These are phyloP conservation scores for Dendroctonus valens DNA, from an alignment of 1,140 invertebrate species.

Conservation along the genomic window DNA sequence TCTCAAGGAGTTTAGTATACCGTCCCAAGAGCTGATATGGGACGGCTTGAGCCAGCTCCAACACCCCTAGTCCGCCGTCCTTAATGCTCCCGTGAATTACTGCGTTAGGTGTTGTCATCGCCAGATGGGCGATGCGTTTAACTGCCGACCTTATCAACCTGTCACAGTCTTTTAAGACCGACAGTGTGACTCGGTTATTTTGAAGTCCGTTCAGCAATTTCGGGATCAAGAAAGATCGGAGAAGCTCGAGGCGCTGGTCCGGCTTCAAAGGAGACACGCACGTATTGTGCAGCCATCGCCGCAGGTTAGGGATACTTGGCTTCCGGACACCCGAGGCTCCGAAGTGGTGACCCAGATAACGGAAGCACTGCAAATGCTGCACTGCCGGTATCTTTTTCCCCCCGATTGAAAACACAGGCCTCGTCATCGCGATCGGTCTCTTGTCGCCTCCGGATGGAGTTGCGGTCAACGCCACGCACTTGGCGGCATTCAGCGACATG, in stretches of 20 bases:
- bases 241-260: slow-evolving; percentile 38
- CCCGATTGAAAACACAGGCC: neutral
- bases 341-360: slow-evolving; percentile 35
- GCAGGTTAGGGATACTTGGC: slow-evolving; percentile 25
- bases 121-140: slow-evolving; percentile 27
- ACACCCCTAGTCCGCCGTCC: slow-evolving; percentile 40
- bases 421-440: neutral
- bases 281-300: slow-evolving; percentile 25
- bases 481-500: slow-evolving; percentile 12
- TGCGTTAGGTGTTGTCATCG: slow-evolving; percentile 18
- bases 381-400: slow-evolving; percentile 11
- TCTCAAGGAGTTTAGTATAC: too few species aligned
- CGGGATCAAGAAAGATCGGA: slow-evolving; percentile 31
- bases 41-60: neutral
- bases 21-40: slow-evolving; percentile 4
- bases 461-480: slow-evolving; percentile 3
- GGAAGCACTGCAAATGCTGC: slow-evolving; percentile 16
- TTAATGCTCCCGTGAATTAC: slow-evolving; percentile 28
- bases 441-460: neutral
- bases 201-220: slow-evolving; percentile 32
- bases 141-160: slow-evolving; percentile 24
- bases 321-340: slow-evolving; percentile 26
- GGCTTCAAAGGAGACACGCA: slow-evolving; percentile 42
- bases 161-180: slow-evolving; percentile 22
- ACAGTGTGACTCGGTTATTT: slow-evolving; percentile 1